Base-by-base conservation (phyloP, 2,113 vertebrate genomes). In the Peromyscus californicus region DNA sequence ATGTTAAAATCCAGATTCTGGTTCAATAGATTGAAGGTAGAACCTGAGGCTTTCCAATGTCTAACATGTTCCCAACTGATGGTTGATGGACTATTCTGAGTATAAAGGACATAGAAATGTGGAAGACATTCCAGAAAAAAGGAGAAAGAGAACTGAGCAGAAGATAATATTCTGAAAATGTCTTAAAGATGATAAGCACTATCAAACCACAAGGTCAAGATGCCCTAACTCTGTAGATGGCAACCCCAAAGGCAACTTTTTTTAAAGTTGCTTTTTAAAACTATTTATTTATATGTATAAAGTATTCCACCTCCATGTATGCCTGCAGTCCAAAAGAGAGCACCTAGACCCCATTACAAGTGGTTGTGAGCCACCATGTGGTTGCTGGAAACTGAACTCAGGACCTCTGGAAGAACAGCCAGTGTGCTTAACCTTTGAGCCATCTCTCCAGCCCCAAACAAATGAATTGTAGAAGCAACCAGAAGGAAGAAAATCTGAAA, bases 21-120 rank as follows among this genome's bases (percentile, higher is more conserved):
- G 42, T 61, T 92, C 39, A 33, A 13, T 29, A 72, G 51, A 57
- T 70, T 26, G n/a, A 59, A 57, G 76, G 51, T 94, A 19, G 72
- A 90, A 85, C 79, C 80, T 92, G 92, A 92, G 93, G 36, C 54
- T 90, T 93, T 83, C 70, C 78, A 70, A 69, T 83, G 93, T 95
- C 67, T 92, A 70, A 84, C 87, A 54, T 76, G n/a, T 80, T 96
- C 63, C 84, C 63, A 75, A 70, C 4, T 83, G 87, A 10, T 54
- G 9, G 80, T 21, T 19, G 63, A 79, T 51, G 69, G 17, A n/a
- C 90, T 48, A 65, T 79, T 92, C 74, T 75, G 79, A 92, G 42
- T 76, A 33, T 65, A 57, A 80, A 92, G 48, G 13, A 65, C 72
- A 89, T 0, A 61, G 42, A 82, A 15, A 70, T 6, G 4, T 29